phyloP scores from a whole-genome alignment of 2,888 invertebrate genomes.

The Melitaea athalia region DNA sequence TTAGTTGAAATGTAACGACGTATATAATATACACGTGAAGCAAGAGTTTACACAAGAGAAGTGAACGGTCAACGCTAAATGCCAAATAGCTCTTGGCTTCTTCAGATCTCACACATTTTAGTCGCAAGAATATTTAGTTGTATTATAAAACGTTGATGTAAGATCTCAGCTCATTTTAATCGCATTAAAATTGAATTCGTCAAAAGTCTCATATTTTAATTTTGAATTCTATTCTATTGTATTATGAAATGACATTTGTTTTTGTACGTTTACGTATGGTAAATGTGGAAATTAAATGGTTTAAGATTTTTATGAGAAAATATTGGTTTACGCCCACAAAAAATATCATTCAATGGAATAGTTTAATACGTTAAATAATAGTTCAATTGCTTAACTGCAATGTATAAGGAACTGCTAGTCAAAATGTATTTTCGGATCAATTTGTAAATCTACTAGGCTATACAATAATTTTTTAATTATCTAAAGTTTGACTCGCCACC shows the following conservation, averaged over 20 bases:
- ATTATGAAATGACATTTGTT: no score
- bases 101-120: constrained; percentile 3
- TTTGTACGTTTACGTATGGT: no score
- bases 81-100: constrained; percentile 21
- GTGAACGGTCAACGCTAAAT: constrained; percentile 38
- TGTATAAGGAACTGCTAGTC: no score
- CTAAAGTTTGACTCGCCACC: no score
- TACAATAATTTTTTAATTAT: no score
- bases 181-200: background rate
- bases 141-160: background rate
- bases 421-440: no score
- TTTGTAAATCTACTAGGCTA: no score
- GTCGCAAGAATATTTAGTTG: constrained; percentile 7
- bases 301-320: background rate
- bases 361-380: no score
- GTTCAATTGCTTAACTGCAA: no score
- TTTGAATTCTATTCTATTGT: background rate
- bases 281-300: background rate
- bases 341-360: no score
- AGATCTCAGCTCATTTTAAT: background rate
- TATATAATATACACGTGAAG: constrained; percentile 26
- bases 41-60: constrained; percentile 36
- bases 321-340: background rate
- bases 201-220: background rate
- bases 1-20: constrained; percentile 16